Evolutionary conservation across 2,113 vertebrate species (phyloP).

Genomic region (Sminthopsis crassicaudata): DNA sequence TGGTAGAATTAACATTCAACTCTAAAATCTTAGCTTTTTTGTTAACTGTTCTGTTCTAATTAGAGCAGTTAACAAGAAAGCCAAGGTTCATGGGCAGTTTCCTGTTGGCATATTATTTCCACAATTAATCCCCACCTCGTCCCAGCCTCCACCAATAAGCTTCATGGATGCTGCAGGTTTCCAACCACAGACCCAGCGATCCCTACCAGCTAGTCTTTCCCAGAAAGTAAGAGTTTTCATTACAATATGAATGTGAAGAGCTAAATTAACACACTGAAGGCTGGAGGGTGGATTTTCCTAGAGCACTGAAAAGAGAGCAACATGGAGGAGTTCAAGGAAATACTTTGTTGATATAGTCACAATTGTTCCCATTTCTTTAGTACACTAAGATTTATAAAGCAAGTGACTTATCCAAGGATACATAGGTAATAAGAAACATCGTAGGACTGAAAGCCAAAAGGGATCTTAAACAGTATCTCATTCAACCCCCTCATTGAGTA

Average conservation of each 20-base stretch:
- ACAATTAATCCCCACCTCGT: conserved; percentile 36
- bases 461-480: neutral
- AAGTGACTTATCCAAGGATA: neutral
- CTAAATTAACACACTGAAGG: neutral
- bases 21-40: conserved; percentile 9
- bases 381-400: neutral
- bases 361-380: neutral
- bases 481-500: neutral
- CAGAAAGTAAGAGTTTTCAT: neutral
- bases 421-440: neutral
- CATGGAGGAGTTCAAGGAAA: neutral
- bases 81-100: conserved; percentile 59
- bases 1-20: neutral
- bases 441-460: neutral
- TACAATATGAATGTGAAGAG: neutral
- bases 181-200: conserved; percentile 52
- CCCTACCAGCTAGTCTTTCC: conserved; percentile 3
- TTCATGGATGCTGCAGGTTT: conserved; percentile 63
- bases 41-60: conserved; percentile 57
- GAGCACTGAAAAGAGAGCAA: neutral
- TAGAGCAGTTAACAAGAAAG: too few relatives aligned
- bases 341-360: neutral
- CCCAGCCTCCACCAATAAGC: conserved; percentile 58
- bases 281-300: neutral
- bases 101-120: conserved; percentile 55